A percentile compares a stretch with the other conserved stretches of the same genome.
Conservation (phyloP, 2,113 vertebrate genomes). For the Casuarius casuarius region DNA sequence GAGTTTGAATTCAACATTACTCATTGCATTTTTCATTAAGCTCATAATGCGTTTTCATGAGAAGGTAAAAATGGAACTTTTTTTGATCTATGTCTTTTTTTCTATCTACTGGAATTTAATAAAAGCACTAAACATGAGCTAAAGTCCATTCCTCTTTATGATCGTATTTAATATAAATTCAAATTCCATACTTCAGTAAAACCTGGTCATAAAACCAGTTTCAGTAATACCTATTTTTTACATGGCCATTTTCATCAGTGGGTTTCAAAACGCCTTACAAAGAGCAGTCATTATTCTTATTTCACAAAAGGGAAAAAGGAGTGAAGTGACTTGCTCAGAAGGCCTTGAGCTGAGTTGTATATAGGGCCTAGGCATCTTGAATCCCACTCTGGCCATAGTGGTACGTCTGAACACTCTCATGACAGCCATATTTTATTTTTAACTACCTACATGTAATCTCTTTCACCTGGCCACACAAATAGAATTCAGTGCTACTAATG, state of each 20-base stretch:
- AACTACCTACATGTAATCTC: neutral
- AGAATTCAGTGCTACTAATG: neutral
- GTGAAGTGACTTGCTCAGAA: neutral
- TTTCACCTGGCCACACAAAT: neutral
- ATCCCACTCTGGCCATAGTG: neutral
- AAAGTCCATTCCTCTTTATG: neutral
- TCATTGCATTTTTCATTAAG: neutral
- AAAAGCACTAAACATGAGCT: neutral
- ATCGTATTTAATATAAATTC: neutral
- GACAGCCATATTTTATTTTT: neutral
- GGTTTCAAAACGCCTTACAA: neutral
- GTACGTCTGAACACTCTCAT: neutral
- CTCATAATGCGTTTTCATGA: neutral
- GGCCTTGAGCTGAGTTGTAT: neutral
- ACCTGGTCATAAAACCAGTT: neutral
- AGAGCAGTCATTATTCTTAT: neutral
- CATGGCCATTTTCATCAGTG: neutral
- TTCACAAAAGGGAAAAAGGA: neutral
- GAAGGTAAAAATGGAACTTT: neutral
- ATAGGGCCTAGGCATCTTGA: neutral
- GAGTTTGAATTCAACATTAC: neutral
- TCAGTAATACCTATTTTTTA: neutral
- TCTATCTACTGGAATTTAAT: neutral
- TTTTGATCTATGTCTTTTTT: neutral
- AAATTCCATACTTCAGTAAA: neutral